Conservation (phyloP, 2,797 vertebrate species). For the Ambastaia sidthimunki region DNA sequence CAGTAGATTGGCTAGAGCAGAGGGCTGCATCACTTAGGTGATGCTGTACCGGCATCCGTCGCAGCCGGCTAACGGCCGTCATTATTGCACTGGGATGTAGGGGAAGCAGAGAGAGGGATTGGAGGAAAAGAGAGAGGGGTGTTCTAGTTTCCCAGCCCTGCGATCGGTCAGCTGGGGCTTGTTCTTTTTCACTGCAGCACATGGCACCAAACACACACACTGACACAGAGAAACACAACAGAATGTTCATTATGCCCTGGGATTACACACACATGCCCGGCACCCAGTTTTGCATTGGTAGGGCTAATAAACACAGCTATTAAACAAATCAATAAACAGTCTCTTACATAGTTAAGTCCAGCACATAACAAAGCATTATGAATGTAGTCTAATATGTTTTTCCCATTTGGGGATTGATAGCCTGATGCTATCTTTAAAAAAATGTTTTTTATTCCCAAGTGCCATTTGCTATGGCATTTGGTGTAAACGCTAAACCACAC, state of each 20-base stretch:
- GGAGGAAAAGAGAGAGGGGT: conserved; percentile 36
- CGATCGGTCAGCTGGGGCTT: conserved; percentile 67
- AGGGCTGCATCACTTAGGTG: conserved; percentile 34
- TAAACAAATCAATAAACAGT: conserved; percentile 5
- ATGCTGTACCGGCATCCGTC: conserved; percentile 54
- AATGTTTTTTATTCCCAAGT: conserved; percentile 43
- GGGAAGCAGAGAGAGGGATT: conserved; percentile 42
- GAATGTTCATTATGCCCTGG: conserved; percentile 1
- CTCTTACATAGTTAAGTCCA: conserved; percentile 1
- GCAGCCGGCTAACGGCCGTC: conserved; percentile 11
- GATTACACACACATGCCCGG: conserved; percentile 26
- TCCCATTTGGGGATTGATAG: neutral
- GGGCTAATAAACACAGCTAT: neutral
- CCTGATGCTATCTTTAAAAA: conserved; percentile 26
- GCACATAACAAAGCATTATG: neutral
- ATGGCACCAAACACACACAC: too few species aligned
- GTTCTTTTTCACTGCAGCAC: conserved; percentile 74
- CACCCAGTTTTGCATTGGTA: conserved; percentile 3
- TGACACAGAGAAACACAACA: conserved; percentile 17
- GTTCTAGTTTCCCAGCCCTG: conserved; percentile 53
- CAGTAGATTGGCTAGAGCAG: conserved; percentile 14
- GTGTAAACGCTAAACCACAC: conserved; percentile 51
- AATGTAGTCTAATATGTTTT: neutral
- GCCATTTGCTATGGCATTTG: conserved; percentile 50
- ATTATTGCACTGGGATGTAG: conserved; percentile 25